Evolutionary conservation across 2,113 vertebrate species (phyloP), one percentile per base, ranked within the genome.

Genomic region (Sporophila hypoxantha): DNA sequence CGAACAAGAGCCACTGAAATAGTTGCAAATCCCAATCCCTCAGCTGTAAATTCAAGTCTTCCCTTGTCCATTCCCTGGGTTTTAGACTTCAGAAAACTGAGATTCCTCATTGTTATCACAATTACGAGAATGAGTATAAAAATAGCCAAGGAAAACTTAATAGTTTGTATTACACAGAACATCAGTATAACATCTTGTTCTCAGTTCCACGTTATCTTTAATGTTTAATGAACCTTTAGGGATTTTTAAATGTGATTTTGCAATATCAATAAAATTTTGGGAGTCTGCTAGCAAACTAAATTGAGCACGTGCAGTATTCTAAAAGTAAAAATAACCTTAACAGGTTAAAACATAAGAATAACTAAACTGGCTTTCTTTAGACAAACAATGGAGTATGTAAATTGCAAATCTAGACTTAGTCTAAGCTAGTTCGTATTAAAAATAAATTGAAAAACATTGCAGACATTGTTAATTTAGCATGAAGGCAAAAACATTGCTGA

Each of bases 401-500:
- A 89, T 27, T 68, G 17, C 17, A 85, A 79, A 85, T 27, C 30
- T 81, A 80, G 23, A 68, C 32, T 77, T 82, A 69, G 32, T 61
- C 41, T 83, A 85, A 60, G 44, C 14, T 75, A 85, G 65, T 25
- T 22, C 27, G 53, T 69, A 66, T 71, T 39, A 71, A 91, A 93
- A 87, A 83, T 55, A 89, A 82, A 85, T 60, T 55, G 4, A 44
- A 71, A 65, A 83, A 90, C 87, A 62, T 27, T 77, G 66, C 39
- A 90, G 60, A 74, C 30, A 52, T 57, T 89, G 37, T 5, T 89
- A 83, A 89, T 88, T 87, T 86, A 89, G 42, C 79, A 89, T 75
- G 69, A 92, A 89, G 39, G 37, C 53, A 89, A 85, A 95, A 90
- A 78, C 47, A 81, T 29, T 81, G 61, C 59, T 75, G 79, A 75